Evolutionary conservation across 2,113 vertebrate genomes (phyloP).

Genomic region (Leucopternis melanops): DNA sequence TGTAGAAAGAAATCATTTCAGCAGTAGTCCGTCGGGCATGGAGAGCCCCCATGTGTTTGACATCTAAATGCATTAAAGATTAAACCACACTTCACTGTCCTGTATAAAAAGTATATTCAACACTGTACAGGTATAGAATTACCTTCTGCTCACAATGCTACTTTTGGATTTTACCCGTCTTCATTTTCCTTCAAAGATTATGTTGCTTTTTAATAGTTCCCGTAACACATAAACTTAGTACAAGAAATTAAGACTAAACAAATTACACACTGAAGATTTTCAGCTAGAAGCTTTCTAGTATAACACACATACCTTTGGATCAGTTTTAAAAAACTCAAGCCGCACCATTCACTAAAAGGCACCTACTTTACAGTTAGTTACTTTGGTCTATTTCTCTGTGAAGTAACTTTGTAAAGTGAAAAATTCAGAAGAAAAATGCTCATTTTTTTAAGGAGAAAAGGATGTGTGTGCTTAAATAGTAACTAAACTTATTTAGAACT

Average conservation of each 20-base stretch:
- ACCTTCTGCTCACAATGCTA: not conserved
- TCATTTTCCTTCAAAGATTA: constrained; percentile 16
- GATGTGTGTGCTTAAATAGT: not conserved
- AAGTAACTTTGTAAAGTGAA: not conserved
- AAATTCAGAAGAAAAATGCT: not conserved
- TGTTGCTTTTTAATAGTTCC: constrained; percentile 25
- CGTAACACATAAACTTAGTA: not conserved
- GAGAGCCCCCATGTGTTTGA: constrained; percentile 48
- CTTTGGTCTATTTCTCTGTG: not conserved
- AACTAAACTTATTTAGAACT: not conserved
- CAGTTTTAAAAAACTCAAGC: not conserved
- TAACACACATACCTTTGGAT: not conserved
- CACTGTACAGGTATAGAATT: not conserved
- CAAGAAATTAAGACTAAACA: not conserved
- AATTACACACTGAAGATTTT: constrained; percentile 5
- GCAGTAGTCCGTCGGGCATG: not conserved
- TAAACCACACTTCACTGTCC: not conserved
- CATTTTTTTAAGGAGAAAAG: not conserved
- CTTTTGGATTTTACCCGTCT: not conserved
- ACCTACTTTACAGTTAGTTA: not conserved
- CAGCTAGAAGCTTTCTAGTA: not conserved
- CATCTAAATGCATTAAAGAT: not conserved
- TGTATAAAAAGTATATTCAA: constrained; percentile 1
- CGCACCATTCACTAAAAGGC: not conserved
- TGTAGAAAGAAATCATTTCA: not conserved